Conservation (phyloP, 2,113 vertebrate genomes). For the Trinectes maculatus region DNA sequence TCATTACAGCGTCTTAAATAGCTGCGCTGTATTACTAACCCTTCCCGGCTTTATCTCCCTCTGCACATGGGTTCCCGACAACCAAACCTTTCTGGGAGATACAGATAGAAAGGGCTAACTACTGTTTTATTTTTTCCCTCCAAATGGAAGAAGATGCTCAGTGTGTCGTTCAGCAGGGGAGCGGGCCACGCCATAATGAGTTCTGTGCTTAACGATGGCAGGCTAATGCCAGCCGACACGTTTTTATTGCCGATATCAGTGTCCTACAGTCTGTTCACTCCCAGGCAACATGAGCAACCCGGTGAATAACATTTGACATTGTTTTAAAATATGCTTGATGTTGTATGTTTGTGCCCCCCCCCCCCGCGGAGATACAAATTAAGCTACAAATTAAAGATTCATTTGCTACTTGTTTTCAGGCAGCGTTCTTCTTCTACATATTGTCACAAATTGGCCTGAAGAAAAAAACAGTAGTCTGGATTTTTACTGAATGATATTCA, state of each 20-base stretch:
- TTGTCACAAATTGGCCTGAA: neutral
- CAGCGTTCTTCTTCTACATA: conserved; percentile 18
- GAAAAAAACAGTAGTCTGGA: no score
- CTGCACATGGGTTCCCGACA: conserved; percentile 70
- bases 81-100: conserved; percentile 68
- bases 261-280: conserved; percentile 66
- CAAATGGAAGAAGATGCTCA: conserved; percentile 56
- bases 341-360: conserved; percentile 8
- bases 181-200: conserved; percentile 65
- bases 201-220: conserved; percentile 69
- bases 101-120: conserved; percentile 65
- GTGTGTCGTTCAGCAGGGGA: conserved; percentile 64
- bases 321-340: conserved; percentile 54
- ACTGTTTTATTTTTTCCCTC: conserved; percentile 38
- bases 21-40: conserved; percentile 65
- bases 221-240: conserved; percentile 65
- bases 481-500: conserved; percentile 11
- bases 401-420: conserved; percentile 42
- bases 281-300: conserved; percentile 47
- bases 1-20: conserved; percentile 78
- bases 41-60: conserved; percentile 73
- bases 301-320: conserved; percentile 53
- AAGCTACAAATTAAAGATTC: conserved; percentile 52
- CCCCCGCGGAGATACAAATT: conserved; percentile 28
- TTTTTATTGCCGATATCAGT: conserved; percentile 71